phyloP scores from a whole-genome alignment of 2,797 vertebrate genomes.

The Distichodus sexfasciatus region DNA sequence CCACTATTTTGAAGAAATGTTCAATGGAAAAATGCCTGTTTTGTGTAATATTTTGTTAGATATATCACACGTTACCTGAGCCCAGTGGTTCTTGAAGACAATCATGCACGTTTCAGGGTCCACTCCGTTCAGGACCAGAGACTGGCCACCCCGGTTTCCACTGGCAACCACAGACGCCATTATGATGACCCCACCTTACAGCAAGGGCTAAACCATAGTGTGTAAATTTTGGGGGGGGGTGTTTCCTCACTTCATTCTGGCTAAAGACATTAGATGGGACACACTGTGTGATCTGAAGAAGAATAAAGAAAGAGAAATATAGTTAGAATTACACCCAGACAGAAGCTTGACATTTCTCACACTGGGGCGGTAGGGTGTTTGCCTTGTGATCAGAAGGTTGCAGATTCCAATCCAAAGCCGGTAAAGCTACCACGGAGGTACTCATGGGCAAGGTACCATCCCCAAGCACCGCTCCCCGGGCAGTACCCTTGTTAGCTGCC shows the following conservation, averaged over 20 bases:
- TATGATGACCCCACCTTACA: slow-evolving; percentile 56
- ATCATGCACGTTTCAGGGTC: slow-evolving; percentile 99
- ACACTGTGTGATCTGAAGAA: slow-evolving; percentile 53
- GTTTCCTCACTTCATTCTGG: slow-evolving; percentile 51
- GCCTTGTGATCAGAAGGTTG: too few species aligned
- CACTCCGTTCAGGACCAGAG: slow-evolving; percentile 84
- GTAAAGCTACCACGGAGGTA: too few species aligned
- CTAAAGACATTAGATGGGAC: slow-evolving; percentile 47
- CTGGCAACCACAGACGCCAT: slow-evolving; percentile 87
- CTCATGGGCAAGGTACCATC: too few species aligned
- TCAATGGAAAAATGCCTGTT: too few species aligned
- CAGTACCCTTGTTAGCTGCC: too few species aligned
- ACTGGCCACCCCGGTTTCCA: slow-evolving; percentile 76
- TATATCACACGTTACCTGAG: slow-evolving; percentile 95
- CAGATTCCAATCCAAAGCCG: too few species aligned
- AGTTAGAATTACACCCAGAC: neutral
- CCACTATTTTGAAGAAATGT: too few species aligned
- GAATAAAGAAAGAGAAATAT: neutral
- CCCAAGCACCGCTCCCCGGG: too few species aligned
- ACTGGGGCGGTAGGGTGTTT: too few species aligned
- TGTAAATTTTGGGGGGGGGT: slow-evolving; percentile 27
- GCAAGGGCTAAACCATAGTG: slow-evolving; percentile 80
- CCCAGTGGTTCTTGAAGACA: slow-evolving; percentile 98
- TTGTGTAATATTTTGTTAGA: too few species aligned
- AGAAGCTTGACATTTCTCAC: too few species aligned